Evolutionary conservation across 2,888 invertebrate genomes (phyloP), one percentile per base, ranked within the genome.

Genomic region (Nemotelus pantherinus): DNA sequence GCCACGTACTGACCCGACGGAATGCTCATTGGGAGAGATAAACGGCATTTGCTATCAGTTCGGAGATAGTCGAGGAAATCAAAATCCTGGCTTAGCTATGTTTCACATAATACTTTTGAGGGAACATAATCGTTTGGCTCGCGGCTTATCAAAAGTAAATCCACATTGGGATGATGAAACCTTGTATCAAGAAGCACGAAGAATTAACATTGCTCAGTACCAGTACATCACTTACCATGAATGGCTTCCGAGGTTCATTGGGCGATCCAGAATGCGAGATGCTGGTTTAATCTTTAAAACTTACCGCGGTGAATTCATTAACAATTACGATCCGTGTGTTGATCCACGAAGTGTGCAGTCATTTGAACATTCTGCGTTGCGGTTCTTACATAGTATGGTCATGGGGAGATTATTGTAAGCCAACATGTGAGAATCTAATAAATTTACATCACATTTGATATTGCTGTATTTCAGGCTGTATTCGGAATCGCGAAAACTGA

Each of bases 21-120:
- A 10, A 53, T 63, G 63, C 2, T 3, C 63, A 4, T 41, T 63
- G 39, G 63, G n/a, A 41, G 6, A 39, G 9, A 6, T 9, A 3
- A 45, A 45, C 4, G 93, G 94, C 85, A 90, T 93, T 50, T 95
- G 95, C 84, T 95, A 95, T 84, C 85, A 91, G 80, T 89, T 93
- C 71, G 95, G 95, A 3, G 89, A 89, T 81, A 82, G 84, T 5
- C 85, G 89, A n/a, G 86, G 86, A 0, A 88, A 89, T 80, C 88
- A 89, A 81, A 88, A 88, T 81, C 86, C 88, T 0, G 88, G 88
- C 2, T 80, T 89, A 41, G 86, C 88, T 2, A 84, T 88, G n/a
- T 81, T 88, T 3, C 89, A 89, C 63, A 88, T 88, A 0, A 80
- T 89, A 7, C 83, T 89, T 41, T 80, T 89, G 44, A 83, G 89